phyloP scores from a whole-genome alignment of 2,797 vertebrate species.

The Neoniphon sammara region DNA sequence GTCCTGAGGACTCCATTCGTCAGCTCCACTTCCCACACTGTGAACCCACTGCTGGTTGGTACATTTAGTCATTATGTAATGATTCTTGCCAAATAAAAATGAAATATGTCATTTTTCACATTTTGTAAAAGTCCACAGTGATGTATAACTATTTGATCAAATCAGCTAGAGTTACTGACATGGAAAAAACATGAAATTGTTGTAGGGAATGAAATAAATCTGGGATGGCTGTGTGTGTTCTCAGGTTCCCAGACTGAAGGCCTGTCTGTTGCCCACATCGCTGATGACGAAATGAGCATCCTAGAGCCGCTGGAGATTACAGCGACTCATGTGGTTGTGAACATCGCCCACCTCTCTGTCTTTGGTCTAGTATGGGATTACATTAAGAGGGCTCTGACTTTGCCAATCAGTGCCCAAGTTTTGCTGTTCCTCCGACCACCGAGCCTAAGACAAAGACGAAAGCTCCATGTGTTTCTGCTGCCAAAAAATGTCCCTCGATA shows the following conservation, averaged over 20 bases:
- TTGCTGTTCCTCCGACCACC: conserved; percentile 36
- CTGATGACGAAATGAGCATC: conserved; percentile 27
- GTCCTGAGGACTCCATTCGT: conserved; percentile 18
- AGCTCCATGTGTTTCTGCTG: conserved; percentile 40
- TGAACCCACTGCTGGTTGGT: conserved; percentile 45
- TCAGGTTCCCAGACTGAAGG: conserved; percentile 22
- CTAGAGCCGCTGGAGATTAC: conserved; percentile 34
- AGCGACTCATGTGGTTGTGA: conserved; percentile 49
- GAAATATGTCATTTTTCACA: no score
- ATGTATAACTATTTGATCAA: no score
- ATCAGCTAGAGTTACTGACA: no score
- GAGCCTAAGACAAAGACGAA: background rate
- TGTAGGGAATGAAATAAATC: background rate
- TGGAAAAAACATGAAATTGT: background rate
- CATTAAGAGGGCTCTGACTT: background rate
- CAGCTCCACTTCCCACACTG: conserved; percentile 58
- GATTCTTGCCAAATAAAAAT: no score
- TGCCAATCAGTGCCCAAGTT: conserved; percentile 26
- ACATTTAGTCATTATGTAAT: background rate
- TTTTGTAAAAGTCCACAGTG: no score
- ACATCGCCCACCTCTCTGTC: conserved; percentile 39
- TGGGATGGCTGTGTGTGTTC: background rate
- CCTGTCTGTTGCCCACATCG: conserved; percentile 45
- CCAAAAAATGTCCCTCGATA: conserved; percentile 41
- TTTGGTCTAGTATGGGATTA: conserved; percentile 38